Percentiles rank a stretch among this genome's conserved stretches.
phyloP scores from a whole-genome alignment of 1,140 invertebrate genomes.

The Ridgeia piscesae region DNA sequence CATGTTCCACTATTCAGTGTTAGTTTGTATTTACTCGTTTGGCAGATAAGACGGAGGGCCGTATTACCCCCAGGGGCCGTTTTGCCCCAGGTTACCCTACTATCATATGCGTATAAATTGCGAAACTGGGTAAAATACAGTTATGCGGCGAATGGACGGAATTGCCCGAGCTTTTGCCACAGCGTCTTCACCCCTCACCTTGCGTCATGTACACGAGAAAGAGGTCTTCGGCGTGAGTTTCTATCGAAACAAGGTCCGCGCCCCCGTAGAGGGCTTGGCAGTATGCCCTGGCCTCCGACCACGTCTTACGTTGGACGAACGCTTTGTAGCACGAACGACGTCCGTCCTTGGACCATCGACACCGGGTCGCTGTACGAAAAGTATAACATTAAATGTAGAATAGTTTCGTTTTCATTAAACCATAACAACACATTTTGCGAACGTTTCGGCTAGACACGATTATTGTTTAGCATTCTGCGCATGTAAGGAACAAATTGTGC shows the following conservation, averaged over 20 bases:
- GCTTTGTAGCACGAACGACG: neutral
- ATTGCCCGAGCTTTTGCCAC: too few relatives aligned
- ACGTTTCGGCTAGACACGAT: too few relatives aligned
- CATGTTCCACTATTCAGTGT: too few relatives aligned
- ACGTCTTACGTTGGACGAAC: neutral
- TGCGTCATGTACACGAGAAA: neutral
- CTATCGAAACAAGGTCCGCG: neutral
- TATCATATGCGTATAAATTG: too few relatives aligned
- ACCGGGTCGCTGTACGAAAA: neutral
- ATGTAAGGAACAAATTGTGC: neutral
- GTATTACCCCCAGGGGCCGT: too few relatives aligned
- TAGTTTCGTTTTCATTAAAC: neutral
- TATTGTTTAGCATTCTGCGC: neutral
- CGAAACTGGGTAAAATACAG: too few relatives aligned
- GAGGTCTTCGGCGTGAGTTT: neutral
- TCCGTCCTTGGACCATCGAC: neutral
- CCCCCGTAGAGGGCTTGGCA: neutral
- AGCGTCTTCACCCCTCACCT: neutral
- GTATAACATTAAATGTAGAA: neutral
- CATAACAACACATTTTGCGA: neutral
- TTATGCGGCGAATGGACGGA: too few relatives aligned
- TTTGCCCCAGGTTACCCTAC: too few relatives aligned
- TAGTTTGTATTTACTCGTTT: too few relatives aligned
- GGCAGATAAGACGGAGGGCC: too few relatives aligned
- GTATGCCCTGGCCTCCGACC: neutral